These are phyloP conservation scores for Heliothis subflexa DNA, from an alignment of 1,140 invertebrate species.

Conservation along the genomic window DNA sequence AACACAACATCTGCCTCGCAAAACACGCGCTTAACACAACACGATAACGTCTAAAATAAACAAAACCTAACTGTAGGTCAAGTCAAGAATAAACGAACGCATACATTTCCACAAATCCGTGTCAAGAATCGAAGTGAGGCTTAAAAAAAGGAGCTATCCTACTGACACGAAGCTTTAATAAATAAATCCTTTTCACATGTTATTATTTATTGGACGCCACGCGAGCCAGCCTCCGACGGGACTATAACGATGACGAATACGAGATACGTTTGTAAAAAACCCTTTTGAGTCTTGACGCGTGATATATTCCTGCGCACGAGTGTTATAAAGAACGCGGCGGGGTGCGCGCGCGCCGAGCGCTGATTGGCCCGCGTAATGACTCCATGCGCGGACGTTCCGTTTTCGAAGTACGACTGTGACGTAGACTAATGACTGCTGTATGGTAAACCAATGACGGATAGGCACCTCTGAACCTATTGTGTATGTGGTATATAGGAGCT, in stretches of 20 bases:
- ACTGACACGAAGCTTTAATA: constrained; percentile 66
- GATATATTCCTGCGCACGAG: constrained; percentile 78
- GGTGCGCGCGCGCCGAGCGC: constrained; percentile 73
- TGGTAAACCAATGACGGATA: constrained; percentile 80
- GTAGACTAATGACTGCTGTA: constrained; percentile 75
- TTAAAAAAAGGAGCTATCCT: constrained; percentile 64
- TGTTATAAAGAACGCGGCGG: constrained; percentile 79
- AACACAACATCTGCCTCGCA: constrained; percentile 34
- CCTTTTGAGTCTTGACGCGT: constrained; percentile 76
- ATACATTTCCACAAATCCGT: constrained; percentile 79
- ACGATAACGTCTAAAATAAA: constrained; percentile 55
- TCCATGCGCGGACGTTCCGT: constrained; percentile 59
- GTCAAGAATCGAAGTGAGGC: constrained; percentile 69
- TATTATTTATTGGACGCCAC: constrained; percentile 68
- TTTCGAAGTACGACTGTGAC: constrained; percentile 58
- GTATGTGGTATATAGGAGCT: constrained; percentile 49
- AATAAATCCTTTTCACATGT: constrained; percentile 68
- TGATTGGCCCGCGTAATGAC: constrained; percentile 77
- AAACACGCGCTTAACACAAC: constrained; percentile 55
- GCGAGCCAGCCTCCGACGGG: constrained; percentile 63
- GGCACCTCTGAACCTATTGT: constrained; percentile 72
- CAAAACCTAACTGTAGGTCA: constrained; percentile 53
- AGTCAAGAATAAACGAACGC: constrained; percentile 55
- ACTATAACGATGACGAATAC: constrained; percentile 83
- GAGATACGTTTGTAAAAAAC: constrained; percentile 79